Evolutionary conservation across 2,113 vertebrate species (phyloP), one percentile per base, ranked within the genome.

Genomic region (Solea solea): DNA sequence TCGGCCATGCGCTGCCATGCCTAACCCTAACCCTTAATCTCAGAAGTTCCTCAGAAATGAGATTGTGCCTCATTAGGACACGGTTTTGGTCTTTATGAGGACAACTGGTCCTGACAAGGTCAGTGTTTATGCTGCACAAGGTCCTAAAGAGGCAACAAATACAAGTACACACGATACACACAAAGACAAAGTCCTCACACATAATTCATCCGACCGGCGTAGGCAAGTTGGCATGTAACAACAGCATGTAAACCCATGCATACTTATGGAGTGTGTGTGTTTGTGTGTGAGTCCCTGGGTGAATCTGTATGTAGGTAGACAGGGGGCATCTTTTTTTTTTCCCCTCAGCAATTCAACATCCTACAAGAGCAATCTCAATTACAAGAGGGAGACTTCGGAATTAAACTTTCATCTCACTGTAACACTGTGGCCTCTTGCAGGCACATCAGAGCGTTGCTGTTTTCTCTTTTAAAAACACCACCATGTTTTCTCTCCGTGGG

Each of bases 341-440:
- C 70, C 21, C 21, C 21, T 83, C 64, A 64, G 53, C 74, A 60
- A 48, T 50, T 69, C 76, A 64, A 66, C 82, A 84, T 86, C 76
- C 83, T 76, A 77, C 83, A 86, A 85, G 69, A 81, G 88, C 88
- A 88, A 85, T 78, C 71, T 83, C 87, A 88, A 91, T 92, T 92
- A 87, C 84, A 84, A 82, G 83, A 81, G 82, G 80, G 82, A 85
- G 81, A 76, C 78, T 86, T 78, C 53, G 80, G 74, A 86, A 92
- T 90, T 82, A 90, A 92, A 91, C 86, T 92, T 92, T 91, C 72
- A 89, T 87, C 86, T 86, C 74, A 70, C 75, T 74, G 72, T 83
- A 90, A 88, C 83, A 85, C 50, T 28, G 11, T 57, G 65, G 74
- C 87, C 73, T 86, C 72, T 71, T 66, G 70, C 64, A 69, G 72